phyloP scores from a whole-genome alignment of 2,113 vertebrate species.

The Chloropsis hardwickii region DNA sequence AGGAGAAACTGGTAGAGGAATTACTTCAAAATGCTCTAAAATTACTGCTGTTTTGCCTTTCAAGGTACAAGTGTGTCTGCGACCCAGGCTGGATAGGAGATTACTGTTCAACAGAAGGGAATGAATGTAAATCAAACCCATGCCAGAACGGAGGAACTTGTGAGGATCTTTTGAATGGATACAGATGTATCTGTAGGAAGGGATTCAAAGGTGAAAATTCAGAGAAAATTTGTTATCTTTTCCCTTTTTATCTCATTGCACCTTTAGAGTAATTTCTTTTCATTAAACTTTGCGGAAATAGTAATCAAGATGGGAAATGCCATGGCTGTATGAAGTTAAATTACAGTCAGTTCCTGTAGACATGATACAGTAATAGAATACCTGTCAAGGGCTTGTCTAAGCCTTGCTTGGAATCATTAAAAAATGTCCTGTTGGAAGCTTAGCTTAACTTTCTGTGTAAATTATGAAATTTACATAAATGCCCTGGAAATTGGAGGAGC shows the following conservation, averaged over 20 bases:
- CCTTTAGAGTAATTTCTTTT: background rate
- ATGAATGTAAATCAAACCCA: slow-evolving; percentile 86
- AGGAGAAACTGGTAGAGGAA: background rate
- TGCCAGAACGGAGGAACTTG: slow-evolving; percentile 87
- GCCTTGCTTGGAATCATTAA: background rate
- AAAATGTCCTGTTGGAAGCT: background rate
- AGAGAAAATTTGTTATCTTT: background rate
- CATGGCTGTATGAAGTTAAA: background rate
- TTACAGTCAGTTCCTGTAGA: background rate
- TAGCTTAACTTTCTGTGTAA: background rate
- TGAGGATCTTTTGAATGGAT: slow-evolving; percentile 81
- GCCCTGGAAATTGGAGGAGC: background rate
- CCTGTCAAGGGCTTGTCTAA: background rate
- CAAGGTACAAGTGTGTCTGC: slow-evolving; percentile 87
- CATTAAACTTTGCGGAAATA: background rate
- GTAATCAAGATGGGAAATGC: background rate
- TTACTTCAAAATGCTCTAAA: background rate
- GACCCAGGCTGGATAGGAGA: slow-evolving; percentile 84
- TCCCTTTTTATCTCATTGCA: background rate
- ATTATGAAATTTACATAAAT: background rate
- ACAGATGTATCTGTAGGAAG: slow-evolving; percentile 82
- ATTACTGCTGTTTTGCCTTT: background rate
- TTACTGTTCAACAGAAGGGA: slow-evolving; percentile 84
- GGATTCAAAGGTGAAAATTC: slow-evolving; percentile 84
- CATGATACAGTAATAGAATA: background rate